Evolutionary conservation across 2,888 invertebrate species (phyloP), one percentile per base, ranked within the genome.

Genomic region (Drosophila antonietae): DNA sequence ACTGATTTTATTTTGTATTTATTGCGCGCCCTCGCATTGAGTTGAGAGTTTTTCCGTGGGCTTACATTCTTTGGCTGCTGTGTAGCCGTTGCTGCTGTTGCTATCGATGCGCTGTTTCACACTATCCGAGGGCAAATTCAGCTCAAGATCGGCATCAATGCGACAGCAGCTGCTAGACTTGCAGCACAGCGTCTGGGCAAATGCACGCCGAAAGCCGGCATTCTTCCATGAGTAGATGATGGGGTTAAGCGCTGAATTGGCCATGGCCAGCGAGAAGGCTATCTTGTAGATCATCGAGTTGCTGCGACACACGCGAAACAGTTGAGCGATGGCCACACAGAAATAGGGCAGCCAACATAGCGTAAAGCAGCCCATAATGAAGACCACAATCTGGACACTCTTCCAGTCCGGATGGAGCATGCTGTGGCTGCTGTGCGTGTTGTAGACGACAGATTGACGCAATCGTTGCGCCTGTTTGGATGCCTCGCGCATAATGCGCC

Each of bases 171-270:
- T 37, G 15, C 73, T 20, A 6, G 87, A 70, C 1, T 89, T 89
- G 90, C 96, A 96, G 33, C 94, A 94, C 18, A 96, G 92, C 14
- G 96, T 93, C 75, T 95, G 95, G 37, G 94, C 94, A 90, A 97
- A 96, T 1, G 96, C 96, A 57, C 94, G 94, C 6, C 96, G 94
- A 91, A 96, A 97, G 74, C 95, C 96, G 9, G 95, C 94, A 91
- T 96, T 97, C 92, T 97, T 97, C 97, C 97, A 97, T 37, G 96
- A 96, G 93, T 97, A 97, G 84, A 97, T 96, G 51, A 97, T 93
- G 0, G 97, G 97, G 93, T 97, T 97, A 89, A 96, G 94, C 35
- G 96, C 96, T 10, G 96, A 97, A 92, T 97, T 97, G 60, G 95
- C 94, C 94, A 97, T 95, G 31, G 96, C 97, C 75, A 97, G 93